Evolutionary conservation across 2,113 vertebrate species (phyloP).

Genomic region (Chionis minor): DNA sequence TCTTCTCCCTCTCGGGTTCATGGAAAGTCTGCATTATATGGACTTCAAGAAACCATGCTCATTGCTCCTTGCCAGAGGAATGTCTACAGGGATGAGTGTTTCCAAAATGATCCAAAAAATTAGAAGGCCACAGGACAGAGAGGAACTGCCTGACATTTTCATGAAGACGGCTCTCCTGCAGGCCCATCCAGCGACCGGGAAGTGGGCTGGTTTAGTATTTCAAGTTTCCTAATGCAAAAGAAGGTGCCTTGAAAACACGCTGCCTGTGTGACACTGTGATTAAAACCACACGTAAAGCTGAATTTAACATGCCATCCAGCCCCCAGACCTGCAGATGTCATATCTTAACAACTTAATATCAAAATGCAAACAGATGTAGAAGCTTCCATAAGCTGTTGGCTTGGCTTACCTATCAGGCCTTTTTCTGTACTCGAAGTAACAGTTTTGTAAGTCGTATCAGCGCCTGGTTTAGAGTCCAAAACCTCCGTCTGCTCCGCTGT

Average conservation of each 20-base stretch:
- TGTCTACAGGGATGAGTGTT: not conserved
- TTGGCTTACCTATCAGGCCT: constrained; percentile 93
- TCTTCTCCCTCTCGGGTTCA: not conserved
- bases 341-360: constrained; percentile 5
- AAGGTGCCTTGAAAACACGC: not conserved
- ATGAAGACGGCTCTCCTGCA: not conserved
- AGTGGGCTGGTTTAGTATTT: not conserved
- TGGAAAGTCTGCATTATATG: not conserved
- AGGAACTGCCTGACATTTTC: not conserved
- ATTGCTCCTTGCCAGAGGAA: not conserved
- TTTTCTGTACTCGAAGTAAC: constrained; percentile 96
- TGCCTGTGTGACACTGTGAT: not conserved
- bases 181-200: not conserved
- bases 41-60: not conserved
- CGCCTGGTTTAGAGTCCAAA: constrained; percentile 70
- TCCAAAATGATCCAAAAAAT: not conserved
- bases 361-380: constrained; percentile 21
- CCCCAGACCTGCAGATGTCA: constrained; percentile 35
- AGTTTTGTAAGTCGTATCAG: constrained; percentile 89
- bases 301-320: constrained; percentile 46
- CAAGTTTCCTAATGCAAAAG: not conserved
- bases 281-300: not conserved
- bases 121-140: not conserved
- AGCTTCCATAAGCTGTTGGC: not conserved
- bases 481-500: constrained; percentile 67